Conservation (phyloP, 23 tunicate genomes). For the Corella eumyota region DNA sequence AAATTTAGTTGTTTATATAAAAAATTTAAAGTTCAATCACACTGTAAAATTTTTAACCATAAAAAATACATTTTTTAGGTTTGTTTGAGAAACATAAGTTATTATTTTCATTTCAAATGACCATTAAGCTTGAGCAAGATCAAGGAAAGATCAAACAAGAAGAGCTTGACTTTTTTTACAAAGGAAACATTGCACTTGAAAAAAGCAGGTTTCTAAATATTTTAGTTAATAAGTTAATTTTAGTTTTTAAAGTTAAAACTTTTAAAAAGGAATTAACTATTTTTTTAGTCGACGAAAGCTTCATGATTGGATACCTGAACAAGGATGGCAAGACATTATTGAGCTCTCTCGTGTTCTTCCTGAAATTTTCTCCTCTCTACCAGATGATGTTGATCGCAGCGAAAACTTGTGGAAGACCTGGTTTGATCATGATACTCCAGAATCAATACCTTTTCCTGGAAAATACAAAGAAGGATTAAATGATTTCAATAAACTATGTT, state of each 20-base stretch:
- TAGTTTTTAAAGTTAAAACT: neutral
- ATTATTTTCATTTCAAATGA: slow-evolving; percentile 98
- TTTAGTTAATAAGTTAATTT: neutral
- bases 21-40: neutral
- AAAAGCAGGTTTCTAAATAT: slow-evolving; percentile 60
- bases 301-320: slow-evolving; percentile 93
- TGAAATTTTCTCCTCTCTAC: slow-evolving; percentile 64
- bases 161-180: slow-evolving; percentile 97
- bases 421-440: slow-evolving; percentile 98
- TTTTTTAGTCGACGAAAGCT: slow-evolving; percentile 71
- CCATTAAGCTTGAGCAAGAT: slow-evolving; percentile 92
- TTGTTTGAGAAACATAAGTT: slow-evolving; percentile 97
- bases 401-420: slow-evolving; percentile 76
- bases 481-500: slow-evolving; percentile 79
- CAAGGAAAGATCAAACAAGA: slow-evolving; percentile 74
- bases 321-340: slow-evolving; percentile 96
- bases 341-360: slow-evolving; percentile 69
- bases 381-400: slow-evolving; percentile 78
- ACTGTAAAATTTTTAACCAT: neutral
- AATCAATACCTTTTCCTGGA: slow-evolving; percentile 69
- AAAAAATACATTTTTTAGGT: too few species aligned
- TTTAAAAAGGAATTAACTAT: neutral
- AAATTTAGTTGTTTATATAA: neutral
- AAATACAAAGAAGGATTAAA: slow-evolving; percentile 67
- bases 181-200: slow-evolving; percentile 98